phyloP scores from a whole-genome alignment of 2,888 invertebrate genomes.

The Lithophane semibrunnea region DNA sequence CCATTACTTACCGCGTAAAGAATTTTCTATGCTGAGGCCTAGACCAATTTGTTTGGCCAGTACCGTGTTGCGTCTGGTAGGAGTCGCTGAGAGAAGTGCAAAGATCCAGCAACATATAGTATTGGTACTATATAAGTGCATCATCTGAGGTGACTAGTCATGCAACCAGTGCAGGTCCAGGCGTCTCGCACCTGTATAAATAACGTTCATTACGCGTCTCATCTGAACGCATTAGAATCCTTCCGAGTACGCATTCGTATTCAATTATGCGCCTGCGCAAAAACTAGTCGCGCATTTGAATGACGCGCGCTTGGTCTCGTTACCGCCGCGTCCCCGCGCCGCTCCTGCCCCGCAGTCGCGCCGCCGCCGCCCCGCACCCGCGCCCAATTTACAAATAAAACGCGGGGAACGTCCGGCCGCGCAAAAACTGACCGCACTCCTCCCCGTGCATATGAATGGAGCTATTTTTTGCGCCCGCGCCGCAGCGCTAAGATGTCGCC shows the following conservation, averaged over 20 bases:
- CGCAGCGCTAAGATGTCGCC: constrained; percentile 78
- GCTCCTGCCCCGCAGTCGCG: constrained; percentile 60
- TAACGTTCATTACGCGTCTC: constrained; percentile 77
- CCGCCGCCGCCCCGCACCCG: constrained; percentile 64
- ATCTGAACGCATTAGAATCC: constrained; percentile 81
- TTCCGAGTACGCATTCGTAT: constrained; percentile 85
- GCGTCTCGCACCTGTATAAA: constrained; percentile 66
- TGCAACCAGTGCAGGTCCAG: constrained; percentile 11
- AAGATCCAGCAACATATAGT: not conserved
- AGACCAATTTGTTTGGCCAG: not conserved
- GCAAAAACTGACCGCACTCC: constrained; percentile 86
- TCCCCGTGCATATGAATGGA: constrained; percentile 88
- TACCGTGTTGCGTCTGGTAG: not conserved
- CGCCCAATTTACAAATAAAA: constrained; percentile 89
- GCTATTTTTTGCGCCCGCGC: constrained; percentile 79
- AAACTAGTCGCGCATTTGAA: constrained; percentile 89
- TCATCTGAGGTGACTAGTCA: not conserved
- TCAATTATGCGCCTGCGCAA: constrained; percentile 85
- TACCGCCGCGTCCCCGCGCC: constrained; percentile 67
- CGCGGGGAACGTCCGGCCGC: constrained; percentile 87
- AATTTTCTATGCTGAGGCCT: not conserved
- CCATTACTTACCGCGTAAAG: too few species aligned
- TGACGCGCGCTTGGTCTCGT: constrained; percentile 75
- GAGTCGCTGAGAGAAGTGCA: not conserved
- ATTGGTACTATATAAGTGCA: not conserved